Percentiles rank a stretch among this genome's conserved stretches.
Conservation (phyloP, 2,797 vertebrate genomes). For the Varecia variegata region DNA sequence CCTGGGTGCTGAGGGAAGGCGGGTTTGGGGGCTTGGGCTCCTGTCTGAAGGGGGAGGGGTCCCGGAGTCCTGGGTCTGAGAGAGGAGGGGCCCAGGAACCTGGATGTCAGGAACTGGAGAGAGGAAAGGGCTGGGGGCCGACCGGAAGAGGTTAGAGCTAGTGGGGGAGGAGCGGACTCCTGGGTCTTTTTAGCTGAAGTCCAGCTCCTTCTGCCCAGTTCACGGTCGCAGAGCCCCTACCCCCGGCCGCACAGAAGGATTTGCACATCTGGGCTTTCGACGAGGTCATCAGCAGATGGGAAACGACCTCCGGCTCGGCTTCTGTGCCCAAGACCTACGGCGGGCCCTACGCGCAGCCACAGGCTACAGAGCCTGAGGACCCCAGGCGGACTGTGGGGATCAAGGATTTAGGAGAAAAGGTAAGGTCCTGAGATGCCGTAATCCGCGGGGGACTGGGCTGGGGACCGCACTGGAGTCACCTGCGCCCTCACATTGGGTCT, state of each 20-base stretch:
- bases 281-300: constrained; percentile 74
- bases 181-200: background rate
- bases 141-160: background rate
- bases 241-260: background rate
- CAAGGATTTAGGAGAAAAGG: constrained; percentile 80
- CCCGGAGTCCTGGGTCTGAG: background rate
- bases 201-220: constrained; percentile 46
- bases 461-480: too few species aligned
- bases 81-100: background rate
- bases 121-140: background rate
- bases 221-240: constrained; percentile 51
- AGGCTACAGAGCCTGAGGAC: constrained; percentile 27
- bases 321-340: constrained; percentile 58
- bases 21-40: background rate
- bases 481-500: background rate
- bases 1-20: background rate
- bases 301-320: constrained; percentile 68
- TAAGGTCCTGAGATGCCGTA: background rate
- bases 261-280: constrained; percentile 61
- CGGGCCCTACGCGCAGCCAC: constrained; percentile 67
- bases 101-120: background rate
- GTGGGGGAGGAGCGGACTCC: background rate
- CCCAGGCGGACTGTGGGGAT: constrained; percentile 66
- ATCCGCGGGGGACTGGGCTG: background rate
- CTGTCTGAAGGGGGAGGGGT: background rate